phyloP scores from a whole-genome alignment of 2,888 invertebrate species.

The Nymphalis urticae region DNA sequence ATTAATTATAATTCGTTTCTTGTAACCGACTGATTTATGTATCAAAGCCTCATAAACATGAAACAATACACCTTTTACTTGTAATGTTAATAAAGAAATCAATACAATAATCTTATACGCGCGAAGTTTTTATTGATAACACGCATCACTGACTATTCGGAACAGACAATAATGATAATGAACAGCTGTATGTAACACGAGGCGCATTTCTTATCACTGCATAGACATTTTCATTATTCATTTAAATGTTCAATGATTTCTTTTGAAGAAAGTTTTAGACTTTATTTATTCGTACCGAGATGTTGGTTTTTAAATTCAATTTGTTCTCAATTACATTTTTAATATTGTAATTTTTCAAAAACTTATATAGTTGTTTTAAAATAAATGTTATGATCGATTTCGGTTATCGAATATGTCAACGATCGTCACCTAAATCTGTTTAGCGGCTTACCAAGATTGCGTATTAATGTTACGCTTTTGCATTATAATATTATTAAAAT shows the following conservation, averaged over 20 bases:
- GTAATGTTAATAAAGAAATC: constrained; percentile 24
- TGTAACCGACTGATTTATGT: not conserved
- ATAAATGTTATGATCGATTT: too few relatives aligned
- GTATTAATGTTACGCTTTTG: too few relatives aligned
- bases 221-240: not conserved
- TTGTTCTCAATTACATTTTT: too few relatives aligned
- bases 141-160: constrained; percentile 26
- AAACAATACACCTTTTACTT: not conserved
- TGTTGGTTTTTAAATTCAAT: too few relatives aligned
- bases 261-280: not conserved
- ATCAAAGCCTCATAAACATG: not conserved
- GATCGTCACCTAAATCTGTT: too few relatives aligned
- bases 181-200: not conserved
- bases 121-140: constrained; percentile 28
- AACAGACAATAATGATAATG: constrained; percentile 27
- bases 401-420: too few relatives aligned
- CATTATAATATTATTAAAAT: too few relatives aligned
- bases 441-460: too few relatives aligned
- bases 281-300: not conserved
- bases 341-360: too few relatives aligned
- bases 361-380: too few relatives aligned
- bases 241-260: not conserved
- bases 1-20: not conserved
- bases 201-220: constrained; percentile 25
- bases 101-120: constrained; percentile 17